Evolutionary conservation across 2,113 vertebrate genomes (phyloP).

Genomic region (Pyrgilauda ruficollis): DNA sequence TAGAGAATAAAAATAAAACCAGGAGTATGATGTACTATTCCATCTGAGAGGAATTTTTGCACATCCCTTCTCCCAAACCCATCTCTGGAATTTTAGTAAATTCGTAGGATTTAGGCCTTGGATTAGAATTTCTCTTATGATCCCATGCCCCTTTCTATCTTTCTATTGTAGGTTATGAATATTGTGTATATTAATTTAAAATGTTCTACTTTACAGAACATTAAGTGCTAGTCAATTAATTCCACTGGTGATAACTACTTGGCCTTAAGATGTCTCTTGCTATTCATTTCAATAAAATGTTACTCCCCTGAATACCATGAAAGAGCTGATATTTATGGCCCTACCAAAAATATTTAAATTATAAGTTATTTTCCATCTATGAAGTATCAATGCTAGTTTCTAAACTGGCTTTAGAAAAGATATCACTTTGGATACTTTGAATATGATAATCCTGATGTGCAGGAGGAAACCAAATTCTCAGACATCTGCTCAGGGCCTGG

Average conservation of each 20-base stretch:
- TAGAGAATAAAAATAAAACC: not conserved
- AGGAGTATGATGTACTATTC: not conserved
- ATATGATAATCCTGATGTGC: not conserved
- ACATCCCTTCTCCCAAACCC: not conserved
- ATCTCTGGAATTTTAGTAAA: not conserved
- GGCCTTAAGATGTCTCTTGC: not conserved
- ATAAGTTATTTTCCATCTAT: not conserved
- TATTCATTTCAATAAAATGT: not conserved
- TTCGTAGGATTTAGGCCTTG: not conserved
- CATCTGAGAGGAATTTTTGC: not conserved
- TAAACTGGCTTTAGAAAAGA: not conserved
- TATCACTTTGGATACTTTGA: not conserved
- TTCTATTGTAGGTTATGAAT: not conserved
- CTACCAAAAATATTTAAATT: not conserved
- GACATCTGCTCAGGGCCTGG: not conserved
- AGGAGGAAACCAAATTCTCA: not conserved
- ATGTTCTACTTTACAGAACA: not conserved
- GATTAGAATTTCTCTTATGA: not conserved
- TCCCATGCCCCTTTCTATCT: not conserved
- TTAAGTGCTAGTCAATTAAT: not conserved
- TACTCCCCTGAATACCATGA: not conserved
- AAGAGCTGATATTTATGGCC: not conserved
- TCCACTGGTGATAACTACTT: not conserved
- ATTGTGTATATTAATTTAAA: not conserved
- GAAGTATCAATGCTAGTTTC: not conserved